Evolutionary conservation across 2,888 invertebrate species (phyloP), one percentile per base, ranked within the genome.

Genomic region (Ypsolopha scabrella): DNA sequence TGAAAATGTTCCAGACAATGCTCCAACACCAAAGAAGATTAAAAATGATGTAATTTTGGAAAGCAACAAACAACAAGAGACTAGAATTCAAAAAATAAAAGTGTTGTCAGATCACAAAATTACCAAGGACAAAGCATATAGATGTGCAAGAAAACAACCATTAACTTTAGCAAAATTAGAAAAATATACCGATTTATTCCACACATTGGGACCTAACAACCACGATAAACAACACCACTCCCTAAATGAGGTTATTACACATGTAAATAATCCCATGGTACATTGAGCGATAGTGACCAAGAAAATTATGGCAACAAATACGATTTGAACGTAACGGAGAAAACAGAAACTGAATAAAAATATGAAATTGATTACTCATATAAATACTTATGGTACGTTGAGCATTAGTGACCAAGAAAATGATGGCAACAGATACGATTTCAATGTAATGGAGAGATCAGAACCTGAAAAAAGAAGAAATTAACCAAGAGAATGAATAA

Each of bases 171-270:
- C 13, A 33, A 34, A 24, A 33, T n/a, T 45, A 45, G 34, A 45
- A 33, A 45, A 45, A 45, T n/a, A 45, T 45, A 45, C 33, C 34
- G 45, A 24, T 45, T 45, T 45, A 34, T 45, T 45, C 45, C 45
- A 45, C 34, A 10, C 34, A 24, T 24, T n/a, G 24, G 34, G n/a
- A 45, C 34, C 45, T 34, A 24, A 24, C 45, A 34, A 34, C 34
- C 34, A 45, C 33, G 10, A 45, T 6, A 45, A 34, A 7, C 24
- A 45, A 33, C 14, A 45, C 34, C n/a, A 45, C 34, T 45, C 33
- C 7, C 45, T 33, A n/a, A 45, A 45, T 45, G n/a, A 24, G n/a
- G 34, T 45, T 45, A n/a, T n/a, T n/a, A n/a, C n/a, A n/a, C n/a
- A n/a, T n/a, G n/a, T n/a, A n/a, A n/a, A n/a, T n/a, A n/a, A n/a